Percentiles rank a stretch among this genome's conserved stretches.
Evolutionary conservation across 2,113 vertebrate genomes (phyloP).

Genomic region (Pseudolaguvia tuberculata): DNA sequence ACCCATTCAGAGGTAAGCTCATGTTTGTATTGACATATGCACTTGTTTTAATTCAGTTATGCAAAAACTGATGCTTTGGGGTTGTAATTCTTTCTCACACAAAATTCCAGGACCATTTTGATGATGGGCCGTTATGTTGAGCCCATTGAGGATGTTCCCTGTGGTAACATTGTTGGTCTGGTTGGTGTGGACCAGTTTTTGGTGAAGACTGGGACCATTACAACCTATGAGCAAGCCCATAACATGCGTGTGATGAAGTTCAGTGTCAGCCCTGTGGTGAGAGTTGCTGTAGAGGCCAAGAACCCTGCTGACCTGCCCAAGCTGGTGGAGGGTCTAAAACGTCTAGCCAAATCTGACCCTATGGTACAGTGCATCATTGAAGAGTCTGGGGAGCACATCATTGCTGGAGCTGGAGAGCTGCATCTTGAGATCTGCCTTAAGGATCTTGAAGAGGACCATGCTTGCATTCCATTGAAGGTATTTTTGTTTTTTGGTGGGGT

Average conservation of each 20-base stretch:
- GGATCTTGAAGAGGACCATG: constrained; percentile 93
- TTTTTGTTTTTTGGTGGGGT: background rate
- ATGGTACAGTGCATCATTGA: constrained; percentile 99
- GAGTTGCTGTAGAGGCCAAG: constrained; percentile 90
- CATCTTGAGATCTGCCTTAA: constrained; percentile 95
- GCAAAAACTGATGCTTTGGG: background rate
- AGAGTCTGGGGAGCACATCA: constrained; percentile 94
- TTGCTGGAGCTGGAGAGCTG: constrained; percentile 89
- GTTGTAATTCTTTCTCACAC: too few relatives aligned
- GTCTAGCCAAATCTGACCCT: constrained; percentile 91
- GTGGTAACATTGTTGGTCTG: constrained; percentile 91
- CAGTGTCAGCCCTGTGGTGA: constrained; percentile 91
- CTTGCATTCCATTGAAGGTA: constrained; percentile 93
- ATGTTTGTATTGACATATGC: background rate
- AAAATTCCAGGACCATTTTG: constrained; percentile 83
- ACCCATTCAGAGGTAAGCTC: constrained; percentile 88
- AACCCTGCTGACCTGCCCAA: constrained; percentile 91
- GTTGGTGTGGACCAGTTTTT: constrained; percentile 93
- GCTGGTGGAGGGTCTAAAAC: constrained; percentile 90
- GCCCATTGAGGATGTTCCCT: constrained; percentile 93
- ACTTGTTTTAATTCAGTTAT: background rate
- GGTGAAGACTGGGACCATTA: constrained; percentile 94
- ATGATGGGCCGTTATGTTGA: constrained; percentile 97
- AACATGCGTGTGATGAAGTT: constrained; percentile 99
- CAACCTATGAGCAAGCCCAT: constrained; percentile 87